These are phyloP conservation scores for Dorcus parallelipipedus DNA, from an alignment of 2,888 invertebrate genomes.

Conservation along the genomic window DNA sequence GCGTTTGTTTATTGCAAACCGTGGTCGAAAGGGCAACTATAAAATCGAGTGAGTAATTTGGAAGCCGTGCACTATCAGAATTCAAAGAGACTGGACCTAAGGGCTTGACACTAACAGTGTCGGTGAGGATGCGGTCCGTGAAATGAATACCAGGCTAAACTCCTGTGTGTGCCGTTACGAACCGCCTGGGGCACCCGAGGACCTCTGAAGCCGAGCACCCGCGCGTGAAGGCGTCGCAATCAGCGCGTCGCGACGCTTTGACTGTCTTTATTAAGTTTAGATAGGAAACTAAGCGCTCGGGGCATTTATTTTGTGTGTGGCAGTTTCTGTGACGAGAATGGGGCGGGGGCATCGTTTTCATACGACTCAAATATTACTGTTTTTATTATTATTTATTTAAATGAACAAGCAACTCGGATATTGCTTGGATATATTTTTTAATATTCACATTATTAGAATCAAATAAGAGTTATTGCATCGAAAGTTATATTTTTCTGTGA, in stretches of 20 bases:
- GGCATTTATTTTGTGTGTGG: conserved; percentile 14
- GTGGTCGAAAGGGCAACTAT: too few relatives aligned
- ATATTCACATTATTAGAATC: too few relatives aligned
- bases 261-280: conserved; percentile 50
- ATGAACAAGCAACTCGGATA: too few relatives aligned
- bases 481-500: background rate
- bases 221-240: conserved; percentile 37
- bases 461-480: too few relatives aligned
- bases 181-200: conserved; percentile 15
- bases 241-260: conserved; percentile 36
- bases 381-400: too few relatives aligned
- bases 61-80: background rate
- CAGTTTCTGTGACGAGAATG: too few relatives aligned
- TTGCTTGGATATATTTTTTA: too few relatives aligned
- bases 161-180: too few relatives aligned
- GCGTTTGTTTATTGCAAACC: too few relatives aligned
- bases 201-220: conserved; percentile 33
- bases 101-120: conserved; percentile 18
- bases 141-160: conserved; percentile 26
- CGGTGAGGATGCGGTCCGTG: conserved; percentile 26
- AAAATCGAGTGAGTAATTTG: too few relatives aligned
- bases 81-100: conserved; percentile 14
- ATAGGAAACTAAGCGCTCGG: conserved; percentile 46
- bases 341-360: too few relatives aligned
- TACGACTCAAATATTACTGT: too few relatives aligned